phyloP scores from a whole-genome alignment of 2,113 vertebrate genomes.

The Indicator indicator region DNA sequence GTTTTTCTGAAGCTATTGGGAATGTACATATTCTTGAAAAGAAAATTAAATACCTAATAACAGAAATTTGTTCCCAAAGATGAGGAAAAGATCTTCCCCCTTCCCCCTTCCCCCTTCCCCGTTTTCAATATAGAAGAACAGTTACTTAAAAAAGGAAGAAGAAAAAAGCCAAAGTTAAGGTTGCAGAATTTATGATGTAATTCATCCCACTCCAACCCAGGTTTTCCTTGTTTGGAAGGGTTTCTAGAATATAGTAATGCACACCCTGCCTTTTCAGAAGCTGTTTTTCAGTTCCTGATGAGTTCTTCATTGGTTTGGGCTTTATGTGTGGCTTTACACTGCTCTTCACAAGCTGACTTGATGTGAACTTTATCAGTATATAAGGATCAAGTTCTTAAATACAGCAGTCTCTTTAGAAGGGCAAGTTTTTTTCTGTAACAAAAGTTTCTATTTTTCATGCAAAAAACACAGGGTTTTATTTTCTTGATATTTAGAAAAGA shows the following conservation, averaged over 20 bases:
- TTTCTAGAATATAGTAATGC: not conserved
- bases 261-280: not conserved
- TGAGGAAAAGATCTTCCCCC: not conserved
- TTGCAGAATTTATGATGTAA: not conserved
- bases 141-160: not conserved
- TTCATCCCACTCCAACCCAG: not conserved
- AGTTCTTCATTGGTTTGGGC: not conserved
- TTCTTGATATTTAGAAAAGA: not conserved
- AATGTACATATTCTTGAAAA: not conserved
- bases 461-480: not conserved
- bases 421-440: not conserved
- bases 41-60: not conserved
- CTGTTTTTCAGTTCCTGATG: not conserved
- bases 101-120: not conserved
- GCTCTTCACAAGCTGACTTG: not conserved
- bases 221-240: not conserved
- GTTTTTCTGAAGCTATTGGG: not conserved
- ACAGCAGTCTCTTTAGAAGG: not conserved
- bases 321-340: not conserved
- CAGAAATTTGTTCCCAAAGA: not conserved
- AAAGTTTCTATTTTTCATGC: not conserved
- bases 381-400: not conserved
- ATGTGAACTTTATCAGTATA: not conserved
- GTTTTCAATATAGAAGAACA: not conserved
- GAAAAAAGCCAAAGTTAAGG: not conserved